Evolutionary conservation across 30 jellyfish, hydroid and myxozoan species (phyloP), one percentile per base, ranked within the genome.

Genomic region (Catostylus mosaicus): DNA sequence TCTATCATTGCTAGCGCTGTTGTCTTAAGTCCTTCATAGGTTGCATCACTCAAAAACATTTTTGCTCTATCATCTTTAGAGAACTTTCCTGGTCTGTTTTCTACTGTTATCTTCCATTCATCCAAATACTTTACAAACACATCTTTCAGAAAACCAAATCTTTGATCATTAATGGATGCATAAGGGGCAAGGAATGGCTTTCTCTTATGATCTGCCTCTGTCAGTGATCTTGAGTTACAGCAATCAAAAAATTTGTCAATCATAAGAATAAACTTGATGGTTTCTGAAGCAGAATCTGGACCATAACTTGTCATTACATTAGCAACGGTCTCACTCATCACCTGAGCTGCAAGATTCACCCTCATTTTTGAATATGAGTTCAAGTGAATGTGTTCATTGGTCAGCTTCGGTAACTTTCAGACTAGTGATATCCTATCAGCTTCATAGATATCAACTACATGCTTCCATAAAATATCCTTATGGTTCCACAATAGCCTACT

Each of bases 171-270:
- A 30, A 38, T 46, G 14, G 62, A 35, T 12, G 23, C 40, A 46
- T 80, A 77, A 14, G 89, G 90, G 62, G 66, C 73, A 24, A 80
- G 60, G 64, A 61, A 40, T 45, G 90, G 83, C 90, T 62, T 75
- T 40, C 70, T 57, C 86, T 74, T 74, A 16, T 33, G 54, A 30
- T 48, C 84, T 47, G 68, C 89, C 62, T 38, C 89, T 56, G 56
- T 37, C 64, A 77, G 70, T 57, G 67, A 77, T 46, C 75, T 73
- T 16, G 85, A 43, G 85, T 73, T 73, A 62, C 59, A 47, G 86
- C 86, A 74, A 74, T 74, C 86, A 74, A 74, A 74, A 50, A 74
- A 74, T 74, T 56, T 48, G 60, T 74, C 75, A 74, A 74, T 52
- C 86, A 74, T 47, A 70, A 52, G 61, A 46, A 74, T 74, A 52